Base-by-base conservation (phyloP, 2,797 vertebrate genomes). In the Astyanax mexicanus region DNA sequence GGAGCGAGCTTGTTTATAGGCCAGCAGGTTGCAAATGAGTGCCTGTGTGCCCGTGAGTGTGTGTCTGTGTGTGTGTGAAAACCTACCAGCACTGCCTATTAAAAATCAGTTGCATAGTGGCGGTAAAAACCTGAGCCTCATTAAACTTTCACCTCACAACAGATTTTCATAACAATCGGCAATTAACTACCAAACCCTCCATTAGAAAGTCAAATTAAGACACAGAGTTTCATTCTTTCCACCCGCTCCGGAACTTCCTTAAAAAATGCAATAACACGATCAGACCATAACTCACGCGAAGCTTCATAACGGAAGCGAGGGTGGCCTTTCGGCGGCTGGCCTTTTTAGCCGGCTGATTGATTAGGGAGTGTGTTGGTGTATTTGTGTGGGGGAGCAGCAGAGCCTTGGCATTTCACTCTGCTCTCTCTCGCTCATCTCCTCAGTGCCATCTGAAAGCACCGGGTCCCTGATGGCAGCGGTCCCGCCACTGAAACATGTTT, bases 301-400 rank as follows among this genome's bases (percentile, higher is more conserved):
- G 80, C 32, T 47, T 81, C 69, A 79, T 64, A 68, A 60, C n/a
- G 29, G 49, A 58, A 54, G 70, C 55, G 68, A 78, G 69, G 23
- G 6, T 61, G 23, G 51, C 69, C 55, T 85, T 75, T 81, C 49
- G 37, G 38, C 65, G 21, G 69, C 78, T 51, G 80, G 68, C 40
- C 78, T 51, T 29, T 69, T 85, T 77, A 75, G 75, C 7, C 3
- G 5, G 69, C 76, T 84, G 85, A 89, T 71, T 72, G 85, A 88
- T 86, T 84, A 83, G 75, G 10, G 25, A 57, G 35, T 21, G 47
- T 68, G 35, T 45, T 54, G 61, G 79, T 71, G 70, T 75, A 49
- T 76, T 79, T 79, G 55, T 64, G 37, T 17, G 2, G 7, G 55
- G 69, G 47, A 37, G 55, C 52, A 70, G 62, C 58, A 60, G 23